Percentiles rank a stretch among this genome's conserved stretches.
Conservation (phyloP, 2,113 vertebrate genomes). For the Argyrosomus japonicus region DNA sequence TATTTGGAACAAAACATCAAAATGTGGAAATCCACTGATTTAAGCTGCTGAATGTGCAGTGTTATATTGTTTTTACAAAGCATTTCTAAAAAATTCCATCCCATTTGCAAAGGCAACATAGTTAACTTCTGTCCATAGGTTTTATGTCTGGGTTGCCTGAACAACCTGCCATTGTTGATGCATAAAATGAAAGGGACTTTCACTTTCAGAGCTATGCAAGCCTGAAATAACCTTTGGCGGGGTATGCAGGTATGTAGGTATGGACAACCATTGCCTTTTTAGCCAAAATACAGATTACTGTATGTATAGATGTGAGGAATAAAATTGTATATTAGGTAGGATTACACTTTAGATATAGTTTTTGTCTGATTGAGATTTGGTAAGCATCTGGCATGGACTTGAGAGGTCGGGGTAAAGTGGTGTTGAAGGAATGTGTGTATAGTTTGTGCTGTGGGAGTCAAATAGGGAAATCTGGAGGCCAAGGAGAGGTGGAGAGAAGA, state of each 20-base stretch:
- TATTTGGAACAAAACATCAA: background rate
- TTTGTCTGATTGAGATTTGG: background rate
- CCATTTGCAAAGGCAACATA: background rate
- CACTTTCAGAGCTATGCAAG: slow-evolving; percentile 6
- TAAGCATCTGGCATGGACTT: background rate
- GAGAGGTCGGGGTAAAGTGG: background rate
- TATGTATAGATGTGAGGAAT: too few species aligned
- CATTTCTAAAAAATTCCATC: background rate
- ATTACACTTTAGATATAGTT: background rate
- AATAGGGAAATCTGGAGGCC: background rate
- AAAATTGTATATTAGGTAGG: too few species aligned
- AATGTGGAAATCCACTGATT: background rate
- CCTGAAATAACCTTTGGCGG: slow-evolving; percentile 13
- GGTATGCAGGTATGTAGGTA: background rate
- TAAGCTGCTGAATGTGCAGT: background rate
- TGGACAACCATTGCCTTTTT: background rate
- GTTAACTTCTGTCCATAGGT: background rate
- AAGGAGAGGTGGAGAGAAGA: background rate
- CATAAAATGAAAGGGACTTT: background rate
- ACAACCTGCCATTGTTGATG: background rate
- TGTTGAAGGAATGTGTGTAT: background rate
- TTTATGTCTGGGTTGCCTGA: background rate
- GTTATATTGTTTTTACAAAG: background rate
- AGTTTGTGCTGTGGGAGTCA: background rate
- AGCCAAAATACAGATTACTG: too few species aligned